Percentiles rank a stretch among this genome's conserved stretches.
Conservation (phyloP, 2,888 invertebrate genomes). For the Eupithecia pulchellata region DNA sequence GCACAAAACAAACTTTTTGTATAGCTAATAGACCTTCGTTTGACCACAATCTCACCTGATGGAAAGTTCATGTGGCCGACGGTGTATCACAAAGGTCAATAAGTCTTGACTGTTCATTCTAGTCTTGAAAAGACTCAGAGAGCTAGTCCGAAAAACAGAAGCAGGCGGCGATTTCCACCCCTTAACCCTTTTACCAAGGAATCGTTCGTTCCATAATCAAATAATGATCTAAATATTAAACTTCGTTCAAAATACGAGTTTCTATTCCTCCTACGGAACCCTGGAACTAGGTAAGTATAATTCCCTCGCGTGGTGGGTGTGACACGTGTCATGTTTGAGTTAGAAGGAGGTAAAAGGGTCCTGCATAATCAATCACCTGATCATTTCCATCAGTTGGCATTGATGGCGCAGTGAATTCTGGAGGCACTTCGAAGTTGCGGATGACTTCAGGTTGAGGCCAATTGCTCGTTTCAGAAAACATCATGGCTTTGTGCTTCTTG, state of each 20-base stretch:
- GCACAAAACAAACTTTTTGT: no score
- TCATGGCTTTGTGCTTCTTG: conserved; percentile 30
- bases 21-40: no score
- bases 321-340: background rate
- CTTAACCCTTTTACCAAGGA: no score
- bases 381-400: conserved; percentile 12
- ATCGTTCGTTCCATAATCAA: no score
- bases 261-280: background rate
- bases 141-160: no score
- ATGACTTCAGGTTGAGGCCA: conserved; percentile 38
- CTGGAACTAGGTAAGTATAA: background rate
- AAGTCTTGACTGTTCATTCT: no score
- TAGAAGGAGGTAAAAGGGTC: background rate
- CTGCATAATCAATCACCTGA: conserved; percentile 20
- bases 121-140: no score
- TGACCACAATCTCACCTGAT: no score
- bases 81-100: no score
- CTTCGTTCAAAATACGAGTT: background rate
- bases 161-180: no score
- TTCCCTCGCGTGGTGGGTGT: background rate
- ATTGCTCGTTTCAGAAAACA: conserved; percentile 17
- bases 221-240: no score
- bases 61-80: no score
- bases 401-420: conserved; percentile 29
- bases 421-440: conserved; percentile 34